Evolutionary conservation across 2,797 vertebrate species (phyloP).

Genomic region (Lagodon rhomboides): DNA sequence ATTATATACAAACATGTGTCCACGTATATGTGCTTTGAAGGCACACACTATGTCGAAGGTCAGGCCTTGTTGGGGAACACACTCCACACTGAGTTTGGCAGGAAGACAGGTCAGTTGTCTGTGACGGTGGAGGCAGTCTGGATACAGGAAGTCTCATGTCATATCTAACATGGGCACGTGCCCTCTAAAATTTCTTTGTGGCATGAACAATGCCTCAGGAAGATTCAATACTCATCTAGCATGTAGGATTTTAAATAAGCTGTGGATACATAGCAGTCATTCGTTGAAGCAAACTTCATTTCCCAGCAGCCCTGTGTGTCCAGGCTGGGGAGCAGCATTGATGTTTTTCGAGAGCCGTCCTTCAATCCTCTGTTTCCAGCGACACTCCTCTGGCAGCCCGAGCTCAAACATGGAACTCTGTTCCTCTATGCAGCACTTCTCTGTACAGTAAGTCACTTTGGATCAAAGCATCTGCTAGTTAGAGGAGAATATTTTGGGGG

Average conservation of each 20-base stretch:
- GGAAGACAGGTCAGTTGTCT: constrained; percentile 83
- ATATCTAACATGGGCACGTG: constrained; percentile 26
- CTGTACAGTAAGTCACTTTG: constrained; percentile 81
- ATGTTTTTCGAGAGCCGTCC: constrained; percentile 43
- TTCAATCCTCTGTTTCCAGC: constrained; percentile 50
- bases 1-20: constrained; percentile 69
- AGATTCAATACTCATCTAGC: constrained; percentile 62
- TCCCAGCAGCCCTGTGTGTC: constrained; percentile 57
- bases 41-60: constrained; percentile 65
- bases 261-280: constrained; percentile 46
- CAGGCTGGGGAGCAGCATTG: constrained; percentile 31
- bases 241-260: constrained; percentile 45
- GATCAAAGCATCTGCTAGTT: constrained; percentile 79
- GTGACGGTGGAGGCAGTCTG: constrained; percentile 78
- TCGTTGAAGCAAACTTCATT: constrained; percentile 50
- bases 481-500: constrained; percentile 73
- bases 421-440: constrained; percentile 62
- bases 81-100: constrained; percentile 82
- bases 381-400: constrained; percentile 63
- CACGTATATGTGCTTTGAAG: constrained; percentile 66
- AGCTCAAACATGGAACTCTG: constrained; percentile 40
- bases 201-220: constrained; percentile 64
- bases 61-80: constrained; percentile 69
- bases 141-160: constrained; percentile 59
- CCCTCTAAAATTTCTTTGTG: constrained; percentile 52